Percentiles rank a stretch among this genome's conserved stretches.
Conservation (phyloP, 1,140 invertebrate species). For the Rhizoglyphus robini region DNA sequence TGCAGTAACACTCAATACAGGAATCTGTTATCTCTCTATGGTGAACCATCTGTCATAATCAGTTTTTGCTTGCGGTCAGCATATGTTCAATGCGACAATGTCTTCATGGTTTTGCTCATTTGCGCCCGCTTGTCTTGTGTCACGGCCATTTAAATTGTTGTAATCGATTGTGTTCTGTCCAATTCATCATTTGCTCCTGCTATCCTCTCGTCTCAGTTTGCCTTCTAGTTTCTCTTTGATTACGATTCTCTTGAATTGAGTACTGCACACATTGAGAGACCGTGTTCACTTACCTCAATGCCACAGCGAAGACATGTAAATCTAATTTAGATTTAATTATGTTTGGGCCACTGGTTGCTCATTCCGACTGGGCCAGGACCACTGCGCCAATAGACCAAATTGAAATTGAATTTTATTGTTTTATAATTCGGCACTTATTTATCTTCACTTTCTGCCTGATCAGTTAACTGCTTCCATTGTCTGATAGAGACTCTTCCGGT, state of each 20-base stretch:
- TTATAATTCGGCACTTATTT: conserved; percentile 3
- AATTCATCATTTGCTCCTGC: no score
- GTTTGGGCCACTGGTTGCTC: background rate
- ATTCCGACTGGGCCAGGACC: background rate
- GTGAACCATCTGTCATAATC: conserved; percentile 5
- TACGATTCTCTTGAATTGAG: no score
- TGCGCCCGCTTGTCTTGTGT: no score
- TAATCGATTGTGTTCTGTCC: no score
- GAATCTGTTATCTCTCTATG: background rate
- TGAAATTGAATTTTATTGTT: background rate
- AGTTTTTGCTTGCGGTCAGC: background rate
- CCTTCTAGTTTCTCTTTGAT: no score
- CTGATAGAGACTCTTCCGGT: background rate
- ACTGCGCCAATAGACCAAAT: background rate
- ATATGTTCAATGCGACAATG: no score
- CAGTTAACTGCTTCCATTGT: background rate
- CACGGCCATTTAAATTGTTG: no score
- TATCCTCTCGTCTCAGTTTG: no score
- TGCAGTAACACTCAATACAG: background rate
- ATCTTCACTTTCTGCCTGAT: conserved; percentile 1
- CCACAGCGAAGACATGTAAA: background rate
- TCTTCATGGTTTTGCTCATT: no score
- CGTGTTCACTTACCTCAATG: background rate
- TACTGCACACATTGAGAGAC: no score
- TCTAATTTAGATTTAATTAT: conserved; percentile 13